phyloP scores from a whole-genome alignment of 2,888 invertebrate species.

The Kryphioiulus occultus region DNA sequence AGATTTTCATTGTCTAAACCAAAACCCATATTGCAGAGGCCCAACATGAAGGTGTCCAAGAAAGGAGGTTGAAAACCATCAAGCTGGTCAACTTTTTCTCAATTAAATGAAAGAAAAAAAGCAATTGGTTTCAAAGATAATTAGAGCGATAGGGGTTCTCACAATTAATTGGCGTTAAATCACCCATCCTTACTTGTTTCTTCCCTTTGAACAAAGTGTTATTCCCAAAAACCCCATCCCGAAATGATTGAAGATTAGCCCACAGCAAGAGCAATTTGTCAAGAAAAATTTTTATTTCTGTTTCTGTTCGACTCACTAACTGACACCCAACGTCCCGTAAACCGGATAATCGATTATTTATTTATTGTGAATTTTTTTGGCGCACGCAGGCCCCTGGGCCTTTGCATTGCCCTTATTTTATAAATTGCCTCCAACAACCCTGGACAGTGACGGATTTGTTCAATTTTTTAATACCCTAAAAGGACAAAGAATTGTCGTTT shows the following conservation, averaged over 20 bases:
- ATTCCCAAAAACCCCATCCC: neutral
- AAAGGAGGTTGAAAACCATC: neutral
- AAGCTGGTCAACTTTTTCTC: neutral
- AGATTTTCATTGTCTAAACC: too few species aligned
- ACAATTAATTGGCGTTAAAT: neutral
- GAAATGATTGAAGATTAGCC: neutral
- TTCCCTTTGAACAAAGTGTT: neutral
- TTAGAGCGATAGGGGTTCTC: neutral
- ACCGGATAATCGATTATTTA: conserved; percentile 23
- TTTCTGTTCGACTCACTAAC: neutral
- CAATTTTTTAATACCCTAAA: conserved; percentile 8
- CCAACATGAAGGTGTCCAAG: neutral
- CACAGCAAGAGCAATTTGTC: conserved; percentile 15
- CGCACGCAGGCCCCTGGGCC: neutral
- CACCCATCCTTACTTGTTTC: neutral
- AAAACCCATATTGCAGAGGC: neutral
- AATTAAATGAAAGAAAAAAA: neutral
- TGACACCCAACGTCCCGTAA: neutral
- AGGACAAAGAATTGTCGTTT: conserved; percentile 10
- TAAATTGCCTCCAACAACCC: neutral
- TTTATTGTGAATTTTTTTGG: neutral
- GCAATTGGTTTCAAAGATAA: conserved; percentile 9
- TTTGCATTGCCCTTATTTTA: neutral
- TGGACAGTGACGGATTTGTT: neutral
- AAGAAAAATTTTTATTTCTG: neutral